Percentiles rank a stretch among this genome's conserved stretches.
These are phyloP conservation scores for Catamblyrhynchus diadema DNA, from an alignment of 2,797 vertebrate genomes.

Conservation along the genomic window DNA sequence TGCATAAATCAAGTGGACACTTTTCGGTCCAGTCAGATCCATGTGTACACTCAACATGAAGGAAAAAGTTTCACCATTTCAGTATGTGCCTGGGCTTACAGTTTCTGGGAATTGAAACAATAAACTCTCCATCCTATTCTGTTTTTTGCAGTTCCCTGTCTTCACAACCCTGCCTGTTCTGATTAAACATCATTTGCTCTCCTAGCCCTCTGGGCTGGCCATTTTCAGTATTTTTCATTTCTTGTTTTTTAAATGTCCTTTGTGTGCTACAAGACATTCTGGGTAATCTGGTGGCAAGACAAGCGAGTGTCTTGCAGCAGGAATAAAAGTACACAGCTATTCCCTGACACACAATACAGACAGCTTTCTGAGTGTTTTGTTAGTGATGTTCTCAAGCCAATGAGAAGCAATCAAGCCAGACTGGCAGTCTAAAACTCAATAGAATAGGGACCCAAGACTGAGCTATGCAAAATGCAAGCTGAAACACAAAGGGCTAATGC, in stretches of 20 bases:
- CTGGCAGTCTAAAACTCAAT: background rate
- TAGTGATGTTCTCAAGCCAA: background rate
- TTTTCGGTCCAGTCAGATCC: background rate
- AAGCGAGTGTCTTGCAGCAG: background rate
- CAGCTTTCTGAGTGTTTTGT: background rate
- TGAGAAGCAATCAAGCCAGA: background rate
- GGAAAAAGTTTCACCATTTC: background rate
- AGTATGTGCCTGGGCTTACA: background rate
- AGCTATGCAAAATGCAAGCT: background rate
- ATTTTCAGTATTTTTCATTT: background rate
- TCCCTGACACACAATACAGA: background rate
- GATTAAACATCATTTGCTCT: background rate
- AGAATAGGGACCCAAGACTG: background rate
- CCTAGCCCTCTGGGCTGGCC: background rate
- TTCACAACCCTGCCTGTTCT: background rate
- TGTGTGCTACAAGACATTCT: background rate
- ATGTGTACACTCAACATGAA: background rate
- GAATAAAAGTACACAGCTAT: background rate
- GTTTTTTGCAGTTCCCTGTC: background rate
- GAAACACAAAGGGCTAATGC: background rate
- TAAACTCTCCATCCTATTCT: background rate
- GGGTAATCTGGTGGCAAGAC: background rate
- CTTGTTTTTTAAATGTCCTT: background rate
- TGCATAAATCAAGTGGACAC: background rate
- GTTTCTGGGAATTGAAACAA: background rate